Evolutionary conservation across 2,888 invertebrate genomes (phyloP), one percentile per base, ranked within the genome.

Genomic region (Xanthorhoe spadicearia): DNA sequence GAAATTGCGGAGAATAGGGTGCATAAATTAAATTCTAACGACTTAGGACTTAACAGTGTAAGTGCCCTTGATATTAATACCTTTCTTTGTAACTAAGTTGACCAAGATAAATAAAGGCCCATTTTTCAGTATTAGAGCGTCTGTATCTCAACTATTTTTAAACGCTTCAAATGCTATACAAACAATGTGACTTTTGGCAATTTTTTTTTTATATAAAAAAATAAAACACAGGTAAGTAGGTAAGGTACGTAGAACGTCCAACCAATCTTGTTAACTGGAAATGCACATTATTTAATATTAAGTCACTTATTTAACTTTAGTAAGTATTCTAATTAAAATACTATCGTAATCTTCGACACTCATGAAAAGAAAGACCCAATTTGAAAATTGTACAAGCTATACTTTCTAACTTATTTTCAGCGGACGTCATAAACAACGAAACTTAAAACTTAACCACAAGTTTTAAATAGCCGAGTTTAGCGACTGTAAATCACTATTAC

Each of bases 401-500:
- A 15, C 35, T 38, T 38, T 38, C 2, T 38, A 8, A 38, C 35
- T 8, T 9, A 38, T 38, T 1, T 38, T 0, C 1, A 53, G 10
- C 52, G 53, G 53, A 60, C 23, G 51, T 49, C 18, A 35, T 49
- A 55, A 43, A 53, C 49, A 51, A 59, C 64, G 58, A 62, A 58
- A 54, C 35, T 55, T 63, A 53, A 53, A 49, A 57, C 10, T 66
- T 66, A 75, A 80, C 80, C 79, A 61, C 77, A 70, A 66, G 73
- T 78, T 80, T 77, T 69, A 75, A 77, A 79, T 74, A 76, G 73
- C 75, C 50, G 73, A 71, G 74, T 81, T 84, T 79, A 80, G 84
- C 79, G 69, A 80, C 77, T 83, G 82, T 91, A 90, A 91, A 90
- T 89, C 86, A 90, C 87, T 73, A 87, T 89, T 88, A 90, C 80